These are phyloP conservation scores for Cheirogaleus major DNA, from an alignment of 2,797 vertebrate genomes.

Conservation along the genomic window DNA sequence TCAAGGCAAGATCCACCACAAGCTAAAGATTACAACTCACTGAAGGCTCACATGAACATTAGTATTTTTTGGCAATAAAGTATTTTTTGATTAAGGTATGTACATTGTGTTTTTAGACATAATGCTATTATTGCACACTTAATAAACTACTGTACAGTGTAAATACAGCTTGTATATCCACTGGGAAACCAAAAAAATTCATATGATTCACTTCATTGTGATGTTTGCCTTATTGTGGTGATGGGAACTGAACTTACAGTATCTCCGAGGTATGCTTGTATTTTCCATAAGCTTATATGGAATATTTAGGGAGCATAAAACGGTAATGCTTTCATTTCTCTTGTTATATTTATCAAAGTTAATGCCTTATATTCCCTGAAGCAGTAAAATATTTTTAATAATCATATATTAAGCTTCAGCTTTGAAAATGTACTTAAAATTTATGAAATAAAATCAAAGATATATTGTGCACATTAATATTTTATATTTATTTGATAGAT, in stretches of 20 bases:
- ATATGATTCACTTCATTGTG: neutral
- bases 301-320: neutral
- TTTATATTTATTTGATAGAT: neutral
- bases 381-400: neutral
- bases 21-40: neutral
- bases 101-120: neutral
- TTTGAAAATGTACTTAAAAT: neutral
- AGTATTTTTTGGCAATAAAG: neutral
- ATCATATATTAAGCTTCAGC: neutral
- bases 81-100: neutral
- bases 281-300: neutral
- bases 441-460: neutral
- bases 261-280: neutral
- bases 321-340: neutral
- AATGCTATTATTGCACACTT: neutral
- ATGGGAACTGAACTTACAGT: neutral
- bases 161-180: neutral
- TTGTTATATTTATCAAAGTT: neutral
- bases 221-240: neutral
- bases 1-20: neutral
- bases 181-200: neutral
- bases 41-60: neutral
- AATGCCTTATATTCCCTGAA: neutral
- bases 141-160: neutral
- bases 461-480: neutral